Percentiles rank a stretch among this genome's conserved stretches.
Conservation (phyloP, 2,888 invertebrate genomes). For the Gari tellinella region DNA sequence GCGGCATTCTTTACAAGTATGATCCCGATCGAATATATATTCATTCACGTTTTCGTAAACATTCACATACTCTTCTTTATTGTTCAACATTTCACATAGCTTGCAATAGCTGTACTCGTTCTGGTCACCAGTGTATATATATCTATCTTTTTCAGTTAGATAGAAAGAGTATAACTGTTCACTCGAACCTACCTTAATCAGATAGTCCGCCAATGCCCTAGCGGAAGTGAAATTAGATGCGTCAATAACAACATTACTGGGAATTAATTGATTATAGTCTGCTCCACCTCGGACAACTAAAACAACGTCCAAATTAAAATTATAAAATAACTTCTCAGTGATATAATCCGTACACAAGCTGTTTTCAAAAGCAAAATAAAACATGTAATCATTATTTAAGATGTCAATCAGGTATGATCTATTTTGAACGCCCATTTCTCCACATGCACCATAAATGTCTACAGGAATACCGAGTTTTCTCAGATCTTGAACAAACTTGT, state of each 20-base stretch:
- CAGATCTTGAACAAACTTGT: constrained; percentile 10
- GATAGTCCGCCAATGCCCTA: constrained; percentile 3
- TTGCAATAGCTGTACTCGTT: constrained; percentile 11
- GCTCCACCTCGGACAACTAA: constrained; percentile 30
- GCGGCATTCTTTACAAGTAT: too few relatives aligned
- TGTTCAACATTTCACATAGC: constrained; percentile 20
- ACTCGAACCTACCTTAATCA: constrained; percentile 22
- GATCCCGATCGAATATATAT: too few relatives aligned
- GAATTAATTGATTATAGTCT: constrained; percentile 18
- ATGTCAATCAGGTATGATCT: not conserved
- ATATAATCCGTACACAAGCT: constrained; percentile 16
- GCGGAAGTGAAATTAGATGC: constrained; percentile 4
- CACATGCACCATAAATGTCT: constrained; percentile 15
- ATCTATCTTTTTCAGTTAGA: constrained; percentile 19
- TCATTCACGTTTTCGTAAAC: constrained; percentile 7
- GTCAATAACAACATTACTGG: constrained; percentile 18
- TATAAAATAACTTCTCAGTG: constrained; percentile 10
- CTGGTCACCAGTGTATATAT: not conserved
- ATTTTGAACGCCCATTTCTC: not conserved
- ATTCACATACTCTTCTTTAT: constrained; percentile 8
- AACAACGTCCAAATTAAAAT: constrained; percentile 17
- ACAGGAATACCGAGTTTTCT: constrained; percentile 9
- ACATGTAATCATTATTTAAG: constrained; percentile 7
- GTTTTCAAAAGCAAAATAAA: constrained; percentile 18
- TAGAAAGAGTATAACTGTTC: constrained; percentile 19